Evolutionary conservation across 1,140 invertebrate species (phyloP).

Genomic region (Lepidurus arcticus): DNA sequence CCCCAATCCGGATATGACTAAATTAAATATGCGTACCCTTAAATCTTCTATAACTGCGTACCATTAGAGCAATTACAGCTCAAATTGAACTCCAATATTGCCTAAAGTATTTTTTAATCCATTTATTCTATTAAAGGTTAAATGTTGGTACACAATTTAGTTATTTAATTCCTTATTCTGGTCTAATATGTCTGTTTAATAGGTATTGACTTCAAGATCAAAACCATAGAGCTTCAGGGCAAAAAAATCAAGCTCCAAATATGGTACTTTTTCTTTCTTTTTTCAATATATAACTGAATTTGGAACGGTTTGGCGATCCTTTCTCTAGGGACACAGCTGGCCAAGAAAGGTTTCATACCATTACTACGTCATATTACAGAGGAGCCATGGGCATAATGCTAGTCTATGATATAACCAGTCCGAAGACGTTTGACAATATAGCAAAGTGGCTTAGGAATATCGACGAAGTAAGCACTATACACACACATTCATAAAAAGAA

Average conservation of each 20-base stretch:
- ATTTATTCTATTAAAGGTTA: too few relatives aligned
- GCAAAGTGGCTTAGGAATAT: constrained; percentile 98
- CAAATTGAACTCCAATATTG: background rate
- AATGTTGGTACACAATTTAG: background rate
- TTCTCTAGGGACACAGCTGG: constrained; percentile 80
- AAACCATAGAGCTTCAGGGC: constrained; percentile 92
- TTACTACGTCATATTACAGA: constrained; percentile 94
- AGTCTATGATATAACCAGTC: constrained; percentile 97
- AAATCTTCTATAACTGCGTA: too few relatives aligned
- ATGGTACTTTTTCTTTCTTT: constrained; percentile 60
- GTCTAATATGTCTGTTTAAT: constrained; percentile 41
- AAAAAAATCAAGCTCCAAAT: constrained; percentile 99
- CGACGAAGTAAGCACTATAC: constrained; percentile 62
- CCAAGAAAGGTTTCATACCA: constrained; percentile 92
- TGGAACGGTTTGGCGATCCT: background rate
- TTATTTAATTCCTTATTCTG: too few relatives aligned
- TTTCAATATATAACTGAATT: constrained; percentile 28
- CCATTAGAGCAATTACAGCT: background rate
- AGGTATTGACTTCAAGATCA: constrained; percentile 99
- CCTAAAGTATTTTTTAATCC: too few relatives aligned
- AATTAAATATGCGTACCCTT: too few relatives aligned
- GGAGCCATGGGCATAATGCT: constrained; percentile 98
- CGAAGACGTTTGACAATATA: constrained; percentile 97
- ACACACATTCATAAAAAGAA: background rate
- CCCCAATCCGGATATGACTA: too few relatives aligned